Evolutionary conservation across 2,888 invertebrate species (phyloP).

Genomic region (Phyto melanocephala): DNA sequence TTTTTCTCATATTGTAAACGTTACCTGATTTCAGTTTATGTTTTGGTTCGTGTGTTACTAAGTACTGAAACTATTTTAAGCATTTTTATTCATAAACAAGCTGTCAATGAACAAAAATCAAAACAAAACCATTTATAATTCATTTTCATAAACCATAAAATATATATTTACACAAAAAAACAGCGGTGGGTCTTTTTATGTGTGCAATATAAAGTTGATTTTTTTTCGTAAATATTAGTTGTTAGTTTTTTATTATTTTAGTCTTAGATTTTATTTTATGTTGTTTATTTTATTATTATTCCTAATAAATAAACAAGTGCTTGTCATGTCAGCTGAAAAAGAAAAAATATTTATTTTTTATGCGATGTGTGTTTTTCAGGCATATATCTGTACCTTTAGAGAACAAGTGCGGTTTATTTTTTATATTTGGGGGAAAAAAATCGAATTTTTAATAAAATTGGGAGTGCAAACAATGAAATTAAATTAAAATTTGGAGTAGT

Average conservation of each 20-base stretch:
- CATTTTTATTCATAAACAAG: not conserved
- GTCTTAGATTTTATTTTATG: not conserved
- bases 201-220: not conserved
- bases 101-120: constrained; percentile 38
- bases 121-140: constrained; percentile 38
- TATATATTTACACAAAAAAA: constrained; percentile 31
- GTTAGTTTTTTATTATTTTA: not conserved
- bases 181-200: constrained; percentile 54
- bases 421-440: not conserved
- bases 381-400: not conserved
- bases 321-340: constrained; percentile 42
- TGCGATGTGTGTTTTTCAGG: not conserved
- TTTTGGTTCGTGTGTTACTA: not conserved
- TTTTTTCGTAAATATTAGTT: too few relatives aligned
- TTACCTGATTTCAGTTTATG: not conserved
- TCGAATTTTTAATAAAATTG: not conserved
- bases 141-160: constrained; percentile 46
- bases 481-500: too few relatives aligned
- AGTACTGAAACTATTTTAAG: not conserved
- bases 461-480: too few relatives aligned
- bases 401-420: constrained; percentile 21
- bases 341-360: not conserved
- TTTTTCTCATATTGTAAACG: not conserved
- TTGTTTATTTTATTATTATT: not conserved
- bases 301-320: constrained; percentile 37